Evolutionary conservation across 92 coral and sea anemone genomes (phyloP), one percentile per base, ranked within the genome.

Genomic region (Diadumene lineata): DNA sequence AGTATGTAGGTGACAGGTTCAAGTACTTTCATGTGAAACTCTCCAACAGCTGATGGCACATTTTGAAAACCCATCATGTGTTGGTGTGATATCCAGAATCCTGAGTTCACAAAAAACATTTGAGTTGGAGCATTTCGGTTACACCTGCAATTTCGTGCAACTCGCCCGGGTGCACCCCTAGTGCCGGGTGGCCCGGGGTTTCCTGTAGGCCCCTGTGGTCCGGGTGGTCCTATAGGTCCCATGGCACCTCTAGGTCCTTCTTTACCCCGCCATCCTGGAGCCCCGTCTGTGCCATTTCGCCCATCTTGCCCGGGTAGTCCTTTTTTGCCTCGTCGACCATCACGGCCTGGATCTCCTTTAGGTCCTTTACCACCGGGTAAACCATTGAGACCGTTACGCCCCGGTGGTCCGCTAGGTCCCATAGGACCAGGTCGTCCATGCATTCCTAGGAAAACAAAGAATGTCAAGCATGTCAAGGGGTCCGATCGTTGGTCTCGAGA

Each of bases 341-440:
- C 50, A 23, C 38, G 38, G 0, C 97, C 93, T 7, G 82, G 85
- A 19, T 81, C 85, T 31, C 97, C 97, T 63, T 88, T 88, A 25
- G 62, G 64, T 21, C 97, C 97, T 60, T 28, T 48, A 17, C 68
- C 34, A 7, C 97, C 97, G 3, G 93, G 86, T 50, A 81, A 77
- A 32, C 97, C 97, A 68, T 91, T 91, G 9, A 88, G 84, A 7
- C 97, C 97, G 50, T 88, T 88, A 62, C 88, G 92, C 16, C 97
- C 97, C 1, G 93, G 90, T 9, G 97, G 93, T 55, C 97, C 97
- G 56, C 84, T 90, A 21, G 70, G 87, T 33, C 96, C 96, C 34
- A 85, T 85, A 24, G 90, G 84, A 30, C 97, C 97, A 0, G 90
- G 79, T 26, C 82, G 85, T 13, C 97, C 97, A 7, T 93, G 97